Evolutionary conservation across 1,140 invertebrate genomes (phyloP).

Genomic region (Steinernema khuongi): DNA sequence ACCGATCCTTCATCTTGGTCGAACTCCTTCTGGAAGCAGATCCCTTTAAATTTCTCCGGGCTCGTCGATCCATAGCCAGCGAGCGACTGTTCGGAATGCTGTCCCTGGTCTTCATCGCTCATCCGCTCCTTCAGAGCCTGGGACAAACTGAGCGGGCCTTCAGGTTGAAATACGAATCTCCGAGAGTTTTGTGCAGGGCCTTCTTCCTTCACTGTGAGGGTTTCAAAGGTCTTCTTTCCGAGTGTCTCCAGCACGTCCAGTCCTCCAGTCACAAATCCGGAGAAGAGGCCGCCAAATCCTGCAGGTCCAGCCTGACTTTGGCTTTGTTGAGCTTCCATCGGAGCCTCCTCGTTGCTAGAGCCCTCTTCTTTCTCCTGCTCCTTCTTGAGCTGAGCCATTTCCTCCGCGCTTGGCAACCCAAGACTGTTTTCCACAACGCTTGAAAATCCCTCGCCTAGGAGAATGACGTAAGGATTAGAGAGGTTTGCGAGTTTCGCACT

Average conservation of each 20-base stretch:
- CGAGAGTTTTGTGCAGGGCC: conserved; percentile 11
- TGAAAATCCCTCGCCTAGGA: conserved; percentile 45
- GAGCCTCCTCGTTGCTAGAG: conserved; percentile 16
- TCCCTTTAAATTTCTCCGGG: conserved; percentile 25
- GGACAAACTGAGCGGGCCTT: conserved; percentile 36
- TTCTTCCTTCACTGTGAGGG: conserved; percentile 43
- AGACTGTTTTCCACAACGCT: conserved; percentile 46
- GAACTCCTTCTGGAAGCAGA: conserved; percentile 20
- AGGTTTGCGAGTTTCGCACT: conserved; percentile 18
- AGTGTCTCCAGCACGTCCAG: conserved; percentile 45
- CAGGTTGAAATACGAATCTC: conserved; percentile 23
- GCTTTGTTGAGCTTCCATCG: background rate
- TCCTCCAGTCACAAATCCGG: conserved; percentile 42
- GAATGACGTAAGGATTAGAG: conserved; percentile 2
- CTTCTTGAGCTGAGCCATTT: conserved; percentile 34
- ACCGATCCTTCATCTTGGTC: conserved; percentile 15
- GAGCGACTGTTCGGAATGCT: background rate
- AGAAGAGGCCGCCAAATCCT: conserved; percentile 39
- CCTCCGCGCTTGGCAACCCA: conserved; percentile 43
- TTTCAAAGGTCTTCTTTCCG: conserved; percentile 53
- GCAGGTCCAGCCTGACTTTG: background rate
- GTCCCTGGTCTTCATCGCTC: conserved; percentile 22
- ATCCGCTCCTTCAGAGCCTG: conserved; percentile 41
- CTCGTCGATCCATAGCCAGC: conserved; percentile 35
- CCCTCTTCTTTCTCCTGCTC: conserved; percentile 27